These are phyloP conservation scores for Phortica magna DNA, from an alignment of 2,888 invertebrate genomes.

Conservation along the genomic window DNA sequence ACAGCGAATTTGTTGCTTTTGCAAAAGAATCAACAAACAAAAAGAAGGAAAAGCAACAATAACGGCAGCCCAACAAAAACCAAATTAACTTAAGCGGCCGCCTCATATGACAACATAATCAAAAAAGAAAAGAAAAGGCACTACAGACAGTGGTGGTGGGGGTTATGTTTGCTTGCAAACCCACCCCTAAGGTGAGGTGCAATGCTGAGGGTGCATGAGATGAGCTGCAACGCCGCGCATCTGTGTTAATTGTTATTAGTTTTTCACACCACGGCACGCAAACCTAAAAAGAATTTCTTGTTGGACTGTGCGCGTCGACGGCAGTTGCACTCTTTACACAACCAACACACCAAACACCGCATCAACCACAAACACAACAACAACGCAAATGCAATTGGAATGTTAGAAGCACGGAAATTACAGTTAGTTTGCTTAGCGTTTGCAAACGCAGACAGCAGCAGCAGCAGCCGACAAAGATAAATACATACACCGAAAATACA, in stretches of 20 bases:
- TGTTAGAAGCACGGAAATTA: constrained; percentile 12
- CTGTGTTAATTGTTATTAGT: constrained; percentile 18
- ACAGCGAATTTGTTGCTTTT: constrained; percentile 1
- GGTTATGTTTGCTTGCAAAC: too few species aligned
- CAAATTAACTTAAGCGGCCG: constrained; percentile 47
- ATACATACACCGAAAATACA: background rate
- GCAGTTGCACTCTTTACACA: background rate
- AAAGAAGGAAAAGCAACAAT: constrained; percentile 1
- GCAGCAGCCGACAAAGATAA: background rate
- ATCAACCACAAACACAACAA: constrained; percentile 18
- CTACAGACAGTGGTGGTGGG: background rate
- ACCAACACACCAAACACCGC: background rate
- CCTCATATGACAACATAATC: background rate
- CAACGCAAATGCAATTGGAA: constrained; percentile 43
- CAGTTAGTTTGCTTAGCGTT: background rate
- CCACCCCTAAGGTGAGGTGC: background rate
- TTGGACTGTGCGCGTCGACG: constrained; percentile 24
- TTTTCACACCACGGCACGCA: constrained; percentile 6
- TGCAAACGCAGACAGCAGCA: background rate
- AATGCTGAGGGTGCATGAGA: background rate
- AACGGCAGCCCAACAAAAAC: constrained; percentile 34
- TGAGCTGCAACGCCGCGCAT: background rate
- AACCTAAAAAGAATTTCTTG: background rate
- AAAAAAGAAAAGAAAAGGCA: constrained; percentile 41
- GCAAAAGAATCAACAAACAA: background rate